Percentiles rank a stretch among this genome's conserved stretches.
Conservation (phyloP, 2,113 vertebrate species). For the Vidua chalybeata region DNA sequence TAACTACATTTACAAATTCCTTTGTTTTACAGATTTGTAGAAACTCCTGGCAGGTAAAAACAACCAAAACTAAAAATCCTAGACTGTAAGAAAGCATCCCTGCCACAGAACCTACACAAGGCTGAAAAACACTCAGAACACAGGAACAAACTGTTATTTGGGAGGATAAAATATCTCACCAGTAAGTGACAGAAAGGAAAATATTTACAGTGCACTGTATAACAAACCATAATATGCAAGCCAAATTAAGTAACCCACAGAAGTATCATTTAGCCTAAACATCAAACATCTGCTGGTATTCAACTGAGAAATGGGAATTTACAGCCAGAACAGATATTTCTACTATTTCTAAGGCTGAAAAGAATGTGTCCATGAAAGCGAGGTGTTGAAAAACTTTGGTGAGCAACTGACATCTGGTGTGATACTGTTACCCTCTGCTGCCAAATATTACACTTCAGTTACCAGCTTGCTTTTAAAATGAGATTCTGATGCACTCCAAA, state of each 20-base stretch:
- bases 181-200: background rate
- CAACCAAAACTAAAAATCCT: background rate
- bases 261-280: background rate
- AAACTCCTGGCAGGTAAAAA: background rate
- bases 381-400: background rate
- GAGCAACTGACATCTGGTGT: background rate
- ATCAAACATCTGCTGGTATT: background rate
- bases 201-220: background rate
- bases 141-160: background rate
- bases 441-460: background rate
- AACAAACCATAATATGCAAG: background rate
- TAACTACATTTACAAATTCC: background rate
- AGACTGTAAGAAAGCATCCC: background rate
- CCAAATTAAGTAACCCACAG: background rate
- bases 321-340: background rate
- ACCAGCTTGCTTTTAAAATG: background rate
- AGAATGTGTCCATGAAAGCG: background rate
- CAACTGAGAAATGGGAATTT: background rate
- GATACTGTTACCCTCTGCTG: constrained; percentile 45
- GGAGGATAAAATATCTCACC: background rate
- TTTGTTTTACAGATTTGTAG: background rate
- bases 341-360: background rate
- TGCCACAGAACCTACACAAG: background rate
- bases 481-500: background rate
- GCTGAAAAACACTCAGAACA: background rate